phyloP scores from a whole-genome alignment of 1,140 invertebrate species.

The Rhopalosiphum maidis region DNA sequence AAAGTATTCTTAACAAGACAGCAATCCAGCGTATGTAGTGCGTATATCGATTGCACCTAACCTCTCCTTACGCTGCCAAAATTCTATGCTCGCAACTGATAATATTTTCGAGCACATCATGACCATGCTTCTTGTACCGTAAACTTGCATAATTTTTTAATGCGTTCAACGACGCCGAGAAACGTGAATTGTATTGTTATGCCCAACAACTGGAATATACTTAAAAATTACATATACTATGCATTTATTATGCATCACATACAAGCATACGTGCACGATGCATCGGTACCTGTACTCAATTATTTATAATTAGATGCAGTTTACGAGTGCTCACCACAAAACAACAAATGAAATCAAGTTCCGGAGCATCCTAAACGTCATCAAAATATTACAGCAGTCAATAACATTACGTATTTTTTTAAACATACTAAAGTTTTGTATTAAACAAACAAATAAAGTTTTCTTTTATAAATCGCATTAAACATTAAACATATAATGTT shows the following conservation, averaged over 20 bases:
- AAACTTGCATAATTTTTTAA: slow-evolving; percentile 35
- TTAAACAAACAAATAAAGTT: too few relatives aligned
- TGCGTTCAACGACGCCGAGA: not conserved
- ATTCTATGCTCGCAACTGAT: not conserved
- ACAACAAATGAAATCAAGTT: not conserved
- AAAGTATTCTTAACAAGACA: too few relatives aligned
- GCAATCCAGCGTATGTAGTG: not conserved
- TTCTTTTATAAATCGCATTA: too few relatives aligned
- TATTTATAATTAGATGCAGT: not conserved
- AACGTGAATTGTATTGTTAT: not conserved
- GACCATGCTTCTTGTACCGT: slow-evolving; percentile 29
- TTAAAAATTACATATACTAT: not conserved
- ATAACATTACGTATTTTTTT: not conserved
- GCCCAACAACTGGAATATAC: not conserved
- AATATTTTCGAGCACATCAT: not conserved
- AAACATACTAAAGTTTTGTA: too few relatives aligned
- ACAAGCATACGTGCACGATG: not conserved
- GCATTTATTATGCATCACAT: not conserved
- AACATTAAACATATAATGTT: too few relatives aligned
- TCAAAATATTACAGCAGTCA: not conserved
- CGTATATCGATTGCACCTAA: not conserved
- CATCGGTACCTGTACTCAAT: not conserved
- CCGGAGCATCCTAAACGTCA: not conserved
- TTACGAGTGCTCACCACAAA: not conserved
- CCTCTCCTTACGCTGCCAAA: too few relatives aligned